phyloP scores from a whole-genome alignment of 2,888 invertebrate genomes.

The Rhagophthalmus giganteus region DNA sequence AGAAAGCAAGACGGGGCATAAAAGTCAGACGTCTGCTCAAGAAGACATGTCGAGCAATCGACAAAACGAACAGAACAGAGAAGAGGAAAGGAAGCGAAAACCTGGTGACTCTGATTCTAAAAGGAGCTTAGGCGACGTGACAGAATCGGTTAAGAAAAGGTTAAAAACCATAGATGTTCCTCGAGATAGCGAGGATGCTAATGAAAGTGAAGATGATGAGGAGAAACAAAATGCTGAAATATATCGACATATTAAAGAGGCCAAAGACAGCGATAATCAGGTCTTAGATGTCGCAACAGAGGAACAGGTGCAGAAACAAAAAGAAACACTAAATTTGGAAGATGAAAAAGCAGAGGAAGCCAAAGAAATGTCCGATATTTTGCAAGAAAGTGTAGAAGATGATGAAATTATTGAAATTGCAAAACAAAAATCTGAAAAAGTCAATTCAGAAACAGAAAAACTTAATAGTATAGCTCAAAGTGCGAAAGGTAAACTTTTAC shows the following conservation, averaged over 20 bases:
- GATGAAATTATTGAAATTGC: slow-evolving; percentile 47
- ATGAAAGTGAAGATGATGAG: slow-evolving; percentile 60
- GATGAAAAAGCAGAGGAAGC: slow-evolving; percentile 62
- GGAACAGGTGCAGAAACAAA: slow-evolving; percentile 71
- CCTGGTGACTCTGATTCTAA: slow-evolving; percentile 77
- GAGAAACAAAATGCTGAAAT: slow-evolving; percentile 56
- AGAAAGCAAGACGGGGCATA: slow-evolving; percentile 70
- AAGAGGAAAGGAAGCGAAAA: slow-evolving; percentile 64
- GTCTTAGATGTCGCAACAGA: slow-evolving; percentile 77
- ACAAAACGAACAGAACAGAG: slow-evolving; percentile 47
- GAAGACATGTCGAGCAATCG: slow-evolving; percentile 45
- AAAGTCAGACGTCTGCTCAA: slow-evolving; percentile 57
- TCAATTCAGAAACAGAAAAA: slow-evolving; percentile 55
- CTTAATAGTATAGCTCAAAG: slow-evolving; percentile 56
- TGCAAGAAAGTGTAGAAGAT: slow-evolving; percentile 45
- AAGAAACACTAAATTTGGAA: slow-evolving; percentile 62
- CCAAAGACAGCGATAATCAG: slow-evolving; percentile 73
- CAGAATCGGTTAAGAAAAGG: slow-evolving; percentile 67
- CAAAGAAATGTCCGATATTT: slow-evolving; percentile 61
- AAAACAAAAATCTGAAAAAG: slow-evolving; percentile 57
- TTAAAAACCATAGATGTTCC: slow-evolving; percentile 59
- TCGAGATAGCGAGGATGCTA: slow-evolving; percentile 51
- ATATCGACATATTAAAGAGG: slow-evolving; percentile 84
- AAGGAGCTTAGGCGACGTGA: slow-evolving; percentile 69
- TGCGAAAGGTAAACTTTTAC: slow-evolving; percentile 44